phyloP scores from a whole-genome alignment of 1,140 invertebrate genomes.

The Lordiphosa collinella region DNA sequence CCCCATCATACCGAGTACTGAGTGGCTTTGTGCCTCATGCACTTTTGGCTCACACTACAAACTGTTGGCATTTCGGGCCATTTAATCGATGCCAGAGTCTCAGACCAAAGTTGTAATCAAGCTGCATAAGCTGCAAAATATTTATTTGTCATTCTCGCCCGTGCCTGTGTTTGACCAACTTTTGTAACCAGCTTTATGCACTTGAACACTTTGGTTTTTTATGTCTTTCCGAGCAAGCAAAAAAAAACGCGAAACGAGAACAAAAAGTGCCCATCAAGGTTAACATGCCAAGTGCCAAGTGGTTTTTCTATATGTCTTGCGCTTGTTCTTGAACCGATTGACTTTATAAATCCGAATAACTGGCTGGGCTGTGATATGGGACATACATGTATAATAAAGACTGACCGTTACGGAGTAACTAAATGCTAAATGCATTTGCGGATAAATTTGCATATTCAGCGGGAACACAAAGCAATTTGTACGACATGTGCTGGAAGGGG shows the following conservation, averaged over 20 bases:
- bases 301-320: conserved; percentile 11
- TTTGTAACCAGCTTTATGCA: conserved; percentile 51
- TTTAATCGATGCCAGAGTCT: conserved; percentile 47
- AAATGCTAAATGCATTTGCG: conserved; percentile 1
- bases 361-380: conserved; percentile 7
- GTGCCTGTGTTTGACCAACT: conserved; percentile 29
- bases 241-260: conserved; percentile 24
- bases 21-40: conserved; percentile 9
- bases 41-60: neutral
- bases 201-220: conserved; percentile 42
- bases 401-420: conserved; percentile 20
- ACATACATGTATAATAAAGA: conserved; percentile 10
- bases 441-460: conserved; percentile 35
- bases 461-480: conserved; percentile 14
- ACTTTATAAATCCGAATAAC: conserved; percentile 28
- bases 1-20: neutral
- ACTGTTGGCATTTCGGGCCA: conserved; percentile 50
- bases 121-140: conserved; percentile 30
- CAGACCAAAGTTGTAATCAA: conserved; percentile 42
- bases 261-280: conserved; percentile 55
- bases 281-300: conserved; percentile 49
- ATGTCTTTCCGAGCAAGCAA: conserved; percentile 8
- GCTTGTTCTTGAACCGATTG: conserved; percentile 40
- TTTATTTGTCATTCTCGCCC: conserved; percentile 42
- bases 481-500: too few species aligned